Conservation (phyloP, 2,113 vertebrate species). For the Agapornis roseicollis region DNA sequence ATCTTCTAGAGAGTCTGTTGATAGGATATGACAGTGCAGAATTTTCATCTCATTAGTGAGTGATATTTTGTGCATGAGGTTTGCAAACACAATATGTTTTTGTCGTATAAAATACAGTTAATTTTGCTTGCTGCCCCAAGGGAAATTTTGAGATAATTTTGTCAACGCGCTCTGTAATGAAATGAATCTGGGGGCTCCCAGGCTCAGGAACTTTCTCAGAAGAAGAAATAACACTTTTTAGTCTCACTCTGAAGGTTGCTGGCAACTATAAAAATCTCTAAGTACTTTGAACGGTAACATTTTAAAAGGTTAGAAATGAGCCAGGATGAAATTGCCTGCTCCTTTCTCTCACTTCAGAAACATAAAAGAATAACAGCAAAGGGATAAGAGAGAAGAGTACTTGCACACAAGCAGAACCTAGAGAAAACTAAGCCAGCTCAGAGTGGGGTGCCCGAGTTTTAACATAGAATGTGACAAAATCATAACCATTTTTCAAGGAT, state of each 20-base stretch:
- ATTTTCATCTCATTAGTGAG: slow-evolving; percentile 22
- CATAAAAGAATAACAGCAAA: neutral
- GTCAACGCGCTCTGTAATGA: slow-evolving; percentile 33
- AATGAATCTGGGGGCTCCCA: slow-evolving; percentile 35
- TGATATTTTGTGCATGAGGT: slow-evolving; percentile 27
- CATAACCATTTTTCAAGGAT: neutral
- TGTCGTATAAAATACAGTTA: slow-evolving; percentile 48
- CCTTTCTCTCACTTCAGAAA: neutral
- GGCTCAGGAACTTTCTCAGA: neutral
- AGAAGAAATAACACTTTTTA: slow-evolving; percentile 31
- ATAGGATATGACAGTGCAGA: neutral
- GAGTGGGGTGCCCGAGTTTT: neutral
- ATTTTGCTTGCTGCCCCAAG: slow-evolving; percentile 24
- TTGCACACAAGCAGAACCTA: neutral
- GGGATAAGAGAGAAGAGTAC: neutral
- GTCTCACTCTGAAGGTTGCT: slow-evolving; percentile 28
- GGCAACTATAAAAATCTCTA: neutral
- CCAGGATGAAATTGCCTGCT: slow-evolving; percentile 13
- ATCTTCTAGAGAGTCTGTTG: neutral
- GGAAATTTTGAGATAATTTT: slow-evolving; percentile 59
- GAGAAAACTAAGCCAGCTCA: neutral
- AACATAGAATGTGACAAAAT: neutral
- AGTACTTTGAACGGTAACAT: neutral
- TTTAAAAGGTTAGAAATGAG: slow-evolving; percentile 45
- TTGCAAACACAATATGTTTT: slow-evolving; percentile 25